Evolutionary conservation across 1,140 invertebrate species (phyloP).

Genomic region (Sarcophaga peregrina): DNA sequence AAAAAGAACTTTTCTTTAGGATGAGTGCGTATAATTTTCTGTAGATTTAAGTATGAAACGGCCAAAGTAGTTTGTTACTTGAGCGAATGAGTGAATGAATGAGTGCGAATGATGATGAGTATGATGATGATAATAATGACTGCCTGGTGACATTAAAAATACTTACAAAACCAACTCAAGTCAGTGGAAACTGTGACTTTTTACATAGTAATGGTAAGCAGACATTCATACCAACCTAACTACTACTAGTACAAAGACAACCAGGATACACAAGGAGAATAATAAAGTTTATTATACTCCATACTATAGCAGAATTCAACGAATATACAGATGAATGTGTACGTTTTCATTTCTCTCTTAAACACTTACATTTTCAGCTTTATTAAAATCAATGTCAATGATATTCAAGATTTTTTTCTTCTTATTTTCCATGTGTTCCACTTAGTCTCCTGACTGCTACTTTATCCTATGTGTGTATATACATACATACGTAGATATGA

Average conservation of each 20-base stretch:
- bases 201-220: neutral
- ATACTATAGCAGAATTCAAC: no score
- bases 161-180: constrained; percentile 5
- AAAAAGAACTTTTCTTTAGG: neutral
- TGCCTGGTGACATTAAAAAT: neutral
- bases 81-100: neutral
- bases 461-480: neutral
- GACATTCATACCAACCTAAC: neutral
- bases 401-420: neutral
- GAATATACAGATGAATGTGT: no score
- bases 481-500: no score
- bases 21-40: neutral
- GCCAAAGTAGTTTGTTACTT: constrained; percentile 2
- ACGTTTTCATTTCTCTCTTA: neutral
- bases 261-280: neutral
- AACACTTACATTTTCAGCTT: neutral
- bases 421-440: neutral
- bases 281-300: neutral
- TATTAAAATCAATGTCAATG: constrained; percentile 10
- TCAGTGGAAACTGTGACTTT: neutral
- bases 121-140: neutral
- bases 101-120: neutral
- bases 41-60: neutral
- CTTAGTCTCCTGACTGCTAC: neutral
- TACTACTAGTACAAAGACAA: no score